Evolutionary conservation across 2,797 vertebrate genomes (phyloP).

Genomic region (Amblyopsis hoosieri): DNA sequence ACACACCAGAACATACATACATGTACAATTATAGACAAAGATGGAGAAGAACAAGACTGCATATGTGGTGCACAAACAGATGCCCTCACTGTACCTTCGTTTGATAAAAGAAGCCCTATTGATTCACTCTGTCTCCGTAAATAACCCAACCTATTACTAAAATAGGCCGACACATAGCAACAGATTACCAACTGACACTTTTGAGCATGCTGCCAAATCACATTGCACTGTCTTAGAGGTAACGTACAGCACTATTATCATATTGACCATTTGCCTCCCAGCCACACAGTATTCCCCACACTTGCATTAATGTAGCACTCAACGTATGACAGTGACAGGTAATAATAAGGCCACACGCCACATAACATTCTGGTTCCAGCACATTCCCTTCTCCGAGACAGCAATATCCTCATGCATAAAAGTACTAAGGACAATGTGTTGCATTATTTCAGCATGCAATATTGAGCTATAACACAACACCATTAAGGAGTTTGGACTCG

Average conservation of each 20-base stretch:
- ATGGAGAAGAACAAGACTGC: conserved; percentile 65
- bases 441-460: conserved; percentile 84
- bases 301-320: conserved; percentile 15
- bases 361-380: conserved; percentile 34
- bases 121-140: conserved; percentile 44
- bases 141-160: conserved; percentile 58
- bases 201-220: conserved; percentile 59
- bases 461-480: conserved; percentile 80
- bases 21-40: conserved; percentile 81
- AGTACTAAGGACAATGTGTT: conserved; percentile 77
- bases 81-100: conserved; percentile 59
- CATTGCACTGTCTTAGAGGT: conserved; percentile 40
- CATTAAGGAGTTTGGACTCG: conserved; percentile 66
- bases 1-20: conserved; percentile 80
- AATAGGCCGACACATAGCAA: conserved; percentile 64
- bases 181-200: conserved; percentile 34
- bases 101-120: conserved; percentile 67
- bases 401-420: conserved; percentile 81
- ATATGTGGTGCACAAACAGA: conserved; percentile 70
- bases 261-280: conserved; percentile 19
- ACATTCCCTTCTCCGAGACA: conserved; percentile 53
- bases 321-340: conserved; percentile 49
- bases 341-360: conserved; percentile 52
- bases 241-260: conserved; percentile 29
- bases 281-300: conserved; percentile 16